Evolutionary conservation across 2,888 invertebrate genomes (phyloP), one percentile per base, ranked within the genome.

Genomic region (Selenia dentaria): DNA sequence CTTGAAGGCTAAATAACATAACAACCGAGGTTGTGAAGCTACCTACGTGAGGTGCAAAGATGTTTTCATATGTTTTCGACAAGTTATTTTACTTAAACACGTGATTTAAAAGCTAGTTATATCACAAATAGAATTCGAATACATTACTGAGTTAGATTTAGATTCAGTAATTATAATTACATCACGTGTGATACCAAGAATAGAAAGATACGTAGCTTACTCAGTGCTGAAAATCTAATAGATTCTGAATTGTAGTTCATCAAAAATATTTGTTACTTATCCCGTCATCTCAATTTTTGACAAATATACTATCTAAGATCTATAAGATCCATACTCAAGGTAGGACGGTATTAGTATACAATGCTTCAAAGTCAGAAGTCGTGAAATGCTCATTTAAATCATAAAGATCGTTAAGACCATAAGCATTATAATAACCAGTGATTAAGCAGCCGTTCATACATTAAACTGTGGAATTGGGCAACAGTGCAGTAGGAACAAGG

Each of bases 1-100:
- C 79, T 72, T 63, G 85, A 88, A 88, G 88, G 87, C 82, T 86
- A 74, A 72, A 74, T 66, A 73, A 67, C 70, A 69, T 66, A 73
- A 67, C 70, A 69, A 63, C 62, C 74, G 70, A 74, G 74, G 74
- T 64, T 75, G 67, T 66, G 67, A 67, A 68, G 70, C 67, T 67
- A 65, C 67, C 67, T 70, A 73, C 74, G 70, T 71, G 70, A 69
- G 59, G 53, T 64, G 59, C 57, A 55, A 64, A 59, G 48, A 57
- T 44, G 54, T 55, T 51, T 50, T 52, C 45, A 47, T 48, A 42
- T 43, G 40, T 40, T 48, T 45, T 36, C 46, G 32, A 47, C 32
- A 31, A 32, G 33, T 40, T 47, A 22, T 37, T 43, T 48, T 46
- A 27, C 13, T 37, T 25, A 45, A 51, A 36, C 29, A 35, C 29